Base-by-base conservation (phyloP, 2,113 vertebrate genomes). In the Percopsis transmontana region DNA sequence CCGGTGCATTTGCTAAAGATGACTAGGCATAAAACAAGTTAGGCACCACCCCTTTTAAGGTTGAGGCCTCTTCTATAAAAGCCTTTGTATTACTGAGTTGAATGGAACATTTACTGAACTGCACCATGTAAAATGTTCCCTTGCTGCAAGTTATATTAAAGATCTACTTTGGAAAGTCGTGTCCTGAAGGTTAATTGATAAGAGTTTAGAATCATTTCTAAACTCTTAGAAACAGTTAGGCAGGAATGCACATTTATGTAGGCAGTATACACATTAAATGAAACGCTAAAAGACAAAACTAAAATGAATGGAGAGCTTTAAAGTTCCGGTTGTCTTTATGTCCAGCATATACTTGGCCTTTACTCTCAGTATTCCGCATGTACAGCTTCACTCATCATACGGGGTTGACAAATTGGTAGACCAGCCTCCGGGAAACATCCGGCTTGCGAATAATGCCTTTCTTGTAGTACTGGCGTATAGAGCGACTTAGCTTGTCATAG, bases 381-480 rank as follows among this genome's bases (percentile, higher is more conserved):
- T 59, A 12, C 8, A 15, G 8, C 0, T 47, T 15, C 5, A 51
- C 50, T 57, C 47, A 65, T 93, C 93, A 97, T 61, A 96, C 79
- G 0, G 95, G 96, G 68, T 97, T 93, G 23, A 97, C 95, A 0
- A 98, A 98, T 89, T 98, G 96, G 82, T 97, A 98, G 78, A 98
- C 96, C 16, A 98, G 93, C 70, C 96, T 93, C 88, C 97, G 95
- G 47, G 96, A 98, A 48, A 97, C 92, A 59, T 96, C 95, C 0
- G 96, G 95, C 75, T 98, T 98, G 0, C 94, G 92, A 62, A 98
- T 98, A 84, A 98, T 98, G 4, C 96, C 96, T 66, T 98, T 98
- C 90, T 97, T 98, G 91, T 98, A 98, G 90, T 98, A 98, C 91
- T 98, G 96, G 12, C 96, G 94, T 81, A 98, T 97, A 68, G 96